Percentiles rank a stretch among this genome's conserved stretches.
Evolutionary conservation across 2,113 vertebrate genomes (phyloP).

Genomic region (Orthonyx spaldingii): DNA sequence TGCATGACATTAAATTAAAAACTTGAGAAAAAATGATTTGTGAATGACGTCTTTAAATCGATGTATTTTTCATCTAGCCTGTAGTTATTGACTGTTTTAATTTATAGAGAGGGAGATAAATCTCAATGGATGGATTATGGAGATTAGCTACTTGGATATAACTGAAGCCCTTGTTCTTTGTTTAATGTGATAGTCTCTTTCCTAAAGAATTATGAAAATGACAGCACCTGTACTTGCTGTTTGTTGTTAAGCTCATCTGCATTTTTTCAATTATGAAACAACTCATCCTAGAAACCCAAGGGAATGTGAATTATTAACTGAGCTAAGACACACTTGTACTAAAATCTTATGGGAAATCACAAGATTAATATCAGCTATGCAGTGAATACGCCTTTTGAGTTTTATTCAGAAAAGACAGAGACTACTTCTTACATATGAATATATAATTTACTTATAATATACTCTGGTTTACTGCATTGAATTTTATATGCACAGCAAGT

Average conservation of each 20-base stretch:
- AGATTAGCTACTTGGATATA: neutral
- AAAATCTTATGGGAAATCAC: slow-evolving; percentile 20
- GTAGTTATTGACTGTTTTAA: neutral
- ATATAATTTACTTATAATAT: neutral
- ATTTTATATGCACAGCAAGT: neutral
- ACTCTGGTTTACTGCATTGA: neutral
- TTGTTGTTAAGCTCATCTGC: slow-evolving; percentile 51
- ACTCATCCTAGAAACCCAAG: slow-evolving; percentile 14
- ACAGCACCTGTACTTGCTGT: neutral
- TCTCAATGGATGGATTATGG: neutral
- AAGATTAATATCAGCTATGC: neutral
- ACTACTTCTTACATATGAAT: neutral
- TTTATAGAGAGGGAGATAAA: neutral
- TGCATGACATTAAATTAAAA: neutral
- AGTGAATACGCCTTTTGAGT: neutral
- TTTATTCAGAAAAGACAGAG: neutral
- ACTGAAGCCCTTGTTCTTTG: neutral
- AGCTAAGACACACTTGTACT: neutral
- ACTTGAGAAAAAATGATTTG: neutral
- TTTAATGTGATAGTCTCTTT: neutral
- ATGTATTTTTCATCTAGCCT: neutral
- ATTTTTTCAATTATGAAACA: slow-evolving; percentile 57
- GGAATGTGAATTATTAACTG: slow-evolving; percentile 30
- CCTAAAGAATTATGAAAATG: neutral
- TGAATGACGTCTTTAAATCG: neutral